Base-by-base conservation (phyloP, 2,113 vertebrate species). In the Stictonetta naevosa region DNA sequence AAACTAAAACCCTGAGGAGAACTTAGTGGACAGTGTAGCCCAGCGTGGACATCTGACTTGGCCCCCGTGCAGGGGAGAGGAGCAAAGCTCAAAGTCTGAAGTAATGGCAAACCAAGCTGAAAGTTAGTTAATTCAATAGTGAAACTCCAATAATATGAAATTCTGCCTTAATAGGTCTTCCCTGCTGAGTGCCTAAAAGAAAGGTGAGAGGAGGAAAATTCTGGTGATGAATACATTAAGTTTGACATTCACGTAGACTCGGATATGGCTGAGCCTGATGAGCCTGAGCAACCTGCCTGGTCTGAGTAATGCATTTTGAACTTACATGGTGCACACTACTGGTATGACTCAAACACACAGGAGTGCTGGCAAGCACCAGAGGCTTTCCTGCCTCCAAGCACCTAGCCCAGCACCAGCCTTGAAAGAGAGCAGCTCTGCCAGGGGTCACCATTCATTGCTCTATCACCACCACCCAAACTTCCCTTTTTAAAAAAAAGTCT, bases 291-390 rank as follows among this genome's bases (percentile, higher is more conserved):
- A 62, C 34, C 29, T 2, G 3, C 83, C 88, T 83, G 50, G 19
- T 80, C 59, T 97, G 95, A 97, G 92, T 94, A 97, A 97, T 80
- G 59, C 38, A 25, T 88, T 92, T 79, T 93, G 93, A 95, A 92
- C 93, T 96, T 95, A 67, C 76, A 53, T 79, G 55, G 74, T 83
- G 63, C 92, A 74, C 71, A 13, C 29, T 94, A 66, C 58, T 77
- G 91, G 73, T 93, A 96, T 95, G 94, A 96, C 84, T 97, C 84
- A 85, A 85, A 85, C 7, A 59, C 90, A 80, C 59, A 96, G 91
- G 78, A 95, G 84, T 1, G 8, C 40, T 2, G 11, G 76, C 46
- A 69, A 80, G 46, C 58, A 91, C 77, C 0, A 0, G 42, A 94
- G 75, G 58, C 66, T 77, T 90, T 91, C 82, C 63, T 95, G 91